Evolutionary conservation across 1,140 invertebrate genomes (phyloP).

Genomic region (Drosophila mayri): DNA sequence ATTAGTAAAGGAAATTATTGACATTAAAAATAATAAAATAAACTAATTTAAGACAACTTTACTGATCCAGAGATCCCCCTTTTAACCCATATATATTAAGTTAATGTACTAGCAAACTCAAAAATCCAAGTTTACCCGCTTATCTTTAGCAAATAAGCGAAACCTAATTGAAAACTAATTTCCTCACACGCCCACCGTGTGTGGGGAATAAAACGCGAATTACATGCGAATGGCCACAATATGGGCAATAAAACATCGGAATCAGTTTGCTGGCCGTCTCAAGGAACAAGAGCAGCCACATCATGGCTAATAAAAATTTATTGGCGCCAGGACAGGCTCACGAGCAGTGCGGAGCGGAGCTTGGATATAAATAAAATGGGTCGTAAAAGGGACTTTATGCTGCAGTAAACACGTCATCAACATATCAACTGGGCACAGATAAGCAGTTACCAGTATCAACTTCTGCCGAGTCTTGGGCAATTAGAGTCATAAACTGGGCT

Average conservation of each 20-base stretch:
- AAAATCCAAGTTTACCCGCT: background rate
- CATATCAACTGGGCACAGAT: constrained; percentile 81
- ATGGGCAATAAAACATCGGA: constrained; percentile 79
- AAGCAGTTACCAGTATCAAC: constrained; percentile 76
- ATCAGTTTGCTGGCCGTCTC: constrained; percentile 70
- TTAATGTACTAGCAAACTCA: background rate
- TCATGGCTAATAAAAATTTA: constrained; percentile 83
- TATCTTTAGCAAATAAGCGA: constrained; percentile 39
- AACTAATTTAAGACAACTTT: background rate
- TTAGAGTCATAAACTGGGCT: constrained; percentile 77
- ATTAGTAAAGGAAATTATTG: background rate
- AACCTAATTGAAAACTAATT: constrained; percentile 80
- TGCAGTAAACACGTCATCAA: constrained; percentile 83
- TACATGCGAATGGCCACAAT: constrained; percentile 73
- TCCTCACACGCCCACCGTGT: constrained; percentile 36
- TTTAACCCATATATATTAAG: background rate
- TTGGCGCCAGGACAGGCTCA: constrained; percentile 74
- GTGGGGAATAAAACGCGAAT: constrained; percentile 71
- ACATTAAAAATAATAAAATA: background rate
- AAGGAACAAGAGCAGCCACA: constrained; percentile 69
- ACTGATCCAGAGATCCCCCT: background rate
- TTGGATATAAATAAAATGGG: constrained; percentile 80
- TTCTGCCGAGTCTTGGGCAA: constrained; percentile 67
- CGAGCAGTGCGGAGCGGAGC: constrained; percentile 46
- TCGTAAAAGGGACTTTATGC: constrained; percentile 82